Evolutionary conservation across 2,888 invertebrate genomes (phyloP), one percentile per base, ranked within the genome.

Genomic region (Sarcophaga subvicina): DNA sequence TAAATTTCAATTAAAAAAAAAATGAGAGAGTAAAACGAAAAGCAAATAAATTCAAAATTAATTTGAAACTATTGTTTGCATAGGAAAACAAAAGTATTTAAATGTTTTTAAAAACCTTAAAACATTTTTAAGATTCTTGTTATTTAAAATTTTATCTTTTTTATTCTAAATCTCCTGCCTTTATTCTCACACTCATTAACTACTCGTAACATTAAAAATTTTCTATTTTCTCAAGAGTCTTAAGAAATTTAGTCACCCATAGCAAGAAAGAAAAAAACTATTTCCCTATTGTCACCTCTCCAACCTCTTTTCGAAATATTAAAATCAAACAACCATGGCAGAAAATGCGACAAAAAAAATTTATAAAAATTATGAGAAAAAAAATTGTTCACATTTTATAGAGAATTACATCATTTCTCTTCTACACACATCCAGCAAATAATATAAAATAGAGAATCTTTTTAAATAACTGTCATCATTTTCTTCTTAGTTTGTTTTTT

Each of bases 241-340:
- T 37, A 54, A 63, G 45, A 84, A 64, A 80, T 70, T 73, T 20
- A 75, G 66, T 84, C 79, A 84, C 70, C 71, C 84, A 22, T 54
- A 75, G 73, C 54, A 73, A 59, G 77, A 71, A 0, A 37, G 45
- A 72, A 17, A 20, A 63, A 64, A 37, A 71, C 72, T 80, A 72
- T 37, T 72, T 67, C 10, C 17, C 27, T 59, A 37, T 37, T 37
- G 10, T 2, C 10, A 37, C 22, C 6, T 49, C 12, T 54, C 4
- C 37, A 37, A 54, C 17, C 37, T 60, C 20, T 54, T 12, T 49
- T 1, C 22, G 25, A 64, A 22, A 8, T 6, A 63, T n/a, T 20
- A 63, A 64, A 27, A 64, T 27, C 25, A 64, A 64, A 27, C 12
- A 22, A 27, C 27, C 62, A 10, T 80, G n/a, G 5, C n/a, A 59